Conservation (phyloP, 2,797 vertebrate genomes). For the Meda fulgida region DNA sequence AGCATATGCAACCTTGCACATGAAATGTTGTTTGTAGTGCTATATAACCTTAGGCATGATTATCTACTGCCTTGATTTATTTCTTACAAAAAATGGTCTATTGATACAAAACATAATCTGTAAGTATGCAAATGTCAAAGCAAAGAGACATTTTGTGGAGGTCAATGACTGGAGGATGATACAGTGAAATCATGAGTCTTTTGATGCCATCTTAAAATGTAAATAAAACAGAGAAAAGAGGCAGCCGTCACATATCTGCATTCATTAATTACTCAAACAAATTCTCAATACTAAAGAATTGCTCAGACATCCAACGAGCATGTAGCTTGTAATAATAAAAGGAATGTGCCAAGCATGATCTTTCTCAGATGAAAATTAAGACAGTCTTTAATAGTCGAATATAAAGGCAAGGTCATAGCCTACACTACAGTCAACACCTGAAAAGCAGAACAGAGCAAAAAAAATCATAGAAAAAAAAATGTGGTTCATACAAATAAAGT, state of each 20-base stretch:
- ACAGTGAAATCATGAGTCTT: constrained; percentile 34
- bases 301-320: background rate
- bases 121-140: constrained; percentile 50
- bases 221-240: constrained; percentile 4
- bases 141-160: constrained; percentile 45
- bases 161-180: constrained; percentile 53
- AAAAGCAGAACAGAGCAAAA: background rate
- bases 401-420: background rate
- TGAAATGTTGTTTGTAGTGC: background rate
- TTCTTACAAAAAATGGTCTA: constrained; percentile 10
- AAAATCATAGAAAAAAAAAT: background rate
- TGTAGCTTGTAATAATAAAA: background rate
- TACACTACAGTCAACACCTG: background rate
- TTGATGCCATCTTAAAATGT: constrained; percentile 48
- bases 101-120: constrained; percentile 44
- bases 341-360: background rate
- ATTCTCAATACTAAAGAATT: background rate
- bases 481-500: background rate
- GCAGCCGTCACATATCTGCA: background rate
- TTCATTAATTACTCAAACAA: background rate
- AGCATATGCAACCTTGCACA: constrained; percentile 24
- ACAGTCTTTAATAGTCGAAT: background rate
- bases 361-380: background rate
- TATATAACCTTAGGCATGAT: constrained; percentile 36
- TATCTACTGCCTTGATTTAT: constrained; percentile 35